These are phyloP conservation scores for Trachops cirrhosus DNA, from an alignment of 2,797 vertebrate species.

Conservation along the genomic window DNA sequence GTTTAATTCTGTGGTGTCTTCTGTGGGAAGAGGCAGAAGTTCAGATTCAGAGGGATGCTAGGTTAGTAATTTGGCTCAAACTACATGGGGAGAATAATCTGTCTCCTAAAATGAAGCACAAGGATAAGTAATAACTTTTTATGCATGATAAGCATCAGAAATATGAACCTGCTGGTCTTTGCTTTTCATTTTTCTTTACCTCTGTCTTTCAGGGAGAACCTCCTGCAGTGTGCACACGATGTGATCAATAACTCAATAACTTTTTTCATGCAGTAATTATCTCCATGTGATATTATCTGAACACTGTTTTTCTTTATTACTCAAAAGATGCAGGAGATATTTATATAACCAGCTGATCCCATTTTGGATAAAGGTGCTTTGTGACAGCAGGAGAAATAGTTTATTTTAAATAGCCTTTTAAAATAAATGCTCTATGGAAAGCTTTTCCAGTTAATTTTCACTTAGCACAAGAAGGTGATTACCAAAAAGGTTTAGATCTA, in stretches of 20 bases:
- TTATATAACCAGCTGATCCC: conserved; percentile 88
- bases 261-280: conserved; percentile 93
- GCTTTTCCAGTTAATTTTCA: conserved; percentile 73
- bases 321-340: conserved; percentile 86
- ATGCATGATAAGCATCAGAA: conserved; percentile 90
- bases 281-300: conserved; percentile 89
- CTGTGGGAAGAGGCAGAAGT: conserved; percentile 75
- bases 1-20: conserved; percentile 78
- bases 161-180: conserved; percentile 88
- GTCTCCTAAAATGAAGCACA: conserved; percentile 84
- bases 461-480: conserved; percentile 62
- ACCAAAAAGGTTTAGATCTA: conserved; percentile 50
- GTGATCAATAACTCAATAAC: conserved; percentile 96
- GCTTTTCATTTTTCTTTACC: conserved; percentile 87
- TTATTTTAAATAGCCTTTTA: conserved; percentile 83
- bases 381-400: conserved; percentile 81
- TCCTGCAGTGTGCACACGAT: conserved; percentile 87
- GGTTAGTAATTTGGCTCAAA: conserved; percentile 84
- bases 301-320: conserved; percentile 88
- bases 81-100: conserved; percentile 88
- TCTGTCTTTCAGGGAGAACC: conserved; percentile 86
- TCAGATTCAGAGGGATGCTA: conserved; percentile 82
- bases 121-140: conserved; percentile 90
- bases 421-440: conserved; percentile 76
- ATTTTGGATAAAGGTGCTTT: conserved; percentile 84